Base-by-base conservation (phyloP, 2,113 vertebrate species). In the Ammodytes marinus region DNA sequence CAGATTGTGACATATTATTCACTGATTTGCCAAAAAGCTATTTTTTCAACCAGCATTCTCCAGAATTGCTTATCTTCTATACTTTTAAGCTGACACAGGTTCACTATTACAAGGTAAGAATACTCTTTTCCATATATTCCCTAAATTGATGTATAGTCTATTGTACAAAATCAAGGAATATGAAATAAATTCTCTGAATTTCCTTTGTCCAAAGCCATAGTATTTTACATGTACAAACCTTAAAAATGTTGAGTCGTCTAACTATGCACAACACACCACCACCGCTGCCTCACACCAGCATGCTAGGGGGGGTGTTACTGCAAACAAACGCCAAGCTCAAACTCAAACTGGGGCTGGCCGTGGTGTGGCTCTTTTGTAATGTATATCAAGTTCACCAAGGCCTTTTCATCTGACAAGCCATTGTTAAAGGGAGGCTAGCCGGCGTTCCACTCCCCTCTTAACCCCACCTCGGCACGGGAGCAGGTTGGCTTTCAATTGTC, bases 401-500 rank as follows among this genome's bases (percentile, higher is more conserved):
- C 87, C 93, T 93, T 97, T 97, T 96, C 85, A 90, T 95, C 92
- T 95, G 95, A 95, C 80, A 87, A 90, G 75, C 94, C 92, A 91
- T 95, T 96, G 94, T 96, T 92, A 73, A 27, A 58, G 69, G 78
- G 53, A 75, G 67, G 85, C 78, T 74, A 77, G 85, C 67, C 77
- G 61, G 74, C 74, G 82, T 81, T 83, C 73, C 76, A 40, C 85
- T 86, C 84, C 88, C 89, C 84, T 80, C 86, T 85, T 89, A 85
- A 85, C 88, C 88, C 85, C 93, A 39, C 93, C 88, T 74, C 87
- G 77, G 88, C 87, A 92, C 73, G 86, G 88, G 93, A 96, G 94
- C 95, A 96, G 95, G 96, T 96, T 95, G 57, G 88, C 90, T 64
- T 76, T 94, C 91, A 70, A 96, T 96, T 96, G 95, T 97, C 95